Base-by-base conservation (phyloP, 2,888 invertebrate species). In the Melanostoma scalare region DNA sequence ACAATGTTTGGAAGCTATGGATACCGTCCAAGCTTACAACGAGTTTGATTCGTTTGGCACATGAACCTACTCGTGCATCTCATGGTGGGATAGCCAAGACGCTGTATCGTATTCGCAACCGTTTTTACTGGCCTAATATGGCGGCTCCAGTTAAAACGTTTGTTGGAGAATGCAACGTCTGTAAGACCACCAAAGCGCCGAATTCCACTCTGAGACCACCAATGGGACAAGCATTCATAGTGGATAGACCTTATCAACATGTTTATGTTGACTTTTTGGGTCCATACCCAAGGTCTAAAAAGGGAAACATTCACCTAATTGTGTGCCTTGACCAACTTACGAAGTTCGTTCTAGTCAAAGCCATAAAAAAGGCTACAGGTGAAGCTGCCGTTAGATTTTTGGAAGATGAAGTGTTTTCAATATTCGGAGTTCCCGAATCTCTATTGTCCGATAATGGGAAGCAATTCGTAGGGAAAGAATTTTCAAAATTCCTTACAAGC, bases 371-470 rank as follows among this genome's bases (percentile, higher is more conserved):
- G 5, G 44, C 35, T 1, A 33, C 2, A 20, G 20, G 20, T 20
- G 20, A 20, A 20, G 20, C 20, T 20, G 20, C 20, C 1, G 1
- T 20, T 20, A 1, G 5, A 3, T 58, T 42, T 9, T 30, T 42
- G 5, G 20, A 31, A 2, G 58, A 58, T 2, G 30, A 58, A 9
- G 3, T 68, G 3, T 68, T 68, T 6, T 9, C 2, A 1, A 4
- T 55, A 1, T 68, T 68, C 20, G 56, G 48, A 1, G 69, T 69
- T 4, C 69, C 69, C 1, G 69, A 69, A 20, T 10, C 20, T 20
- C 20, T 20, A 20, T 20, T 20, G 20, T 52, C 52, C 9, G 52
- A 52, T n/a, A 52, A 52, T 9, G 33, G 52, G 2, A 33, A 31
- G 8, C 52, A 52, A 52, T 52, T 52, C 3, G 10, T 6, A 6